These are phyloP conservation scores for Erannis defoliaria DNA, from an alignment of 2,888 invertebrate genomes.

Conservation along the genomic window DNA sequence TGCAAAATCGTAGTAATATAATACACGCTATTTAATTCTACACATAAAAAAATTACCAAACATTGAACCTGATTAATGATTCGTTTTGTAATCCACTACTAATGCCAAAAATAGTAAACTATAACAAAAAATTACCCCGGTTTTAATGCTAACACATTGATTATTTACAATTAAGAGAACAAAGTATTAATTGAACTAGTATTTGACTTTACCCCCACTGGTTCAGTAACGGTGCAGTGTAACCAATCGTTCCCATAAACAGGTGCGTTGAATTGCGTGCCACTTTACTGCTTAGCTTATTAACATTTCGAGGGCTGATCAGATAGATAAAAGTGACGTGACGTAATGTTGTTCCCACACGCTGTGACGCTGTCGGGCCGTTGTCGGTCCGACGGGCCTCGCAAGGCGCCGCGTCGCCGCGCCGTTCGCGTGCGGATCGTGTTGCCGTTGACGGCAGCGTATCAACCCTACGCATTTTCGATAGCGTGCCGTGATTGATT, in stretches of 20 bases:
- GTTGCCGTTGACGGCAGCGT: slow-evolving; percentile 49
- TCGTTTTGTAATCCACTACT: background rate
- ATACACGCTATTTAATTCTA: no score
- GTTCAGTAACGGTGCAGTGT: slow-evolving; percentile 12
- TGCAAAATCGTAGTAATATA: no score
- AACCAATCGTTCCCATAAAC: slow-evolving; percentile 33
- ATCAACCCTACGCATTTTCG: slow-evolving; percentile 48
- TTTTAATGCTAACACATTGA: no score
- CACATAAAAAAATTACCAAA: no score
- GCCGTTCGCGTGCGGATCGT: slow-evolving; percentile 57
- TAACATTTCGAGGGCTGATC: slow-evolving; percentile 72
- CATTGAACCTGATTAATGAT: no score
- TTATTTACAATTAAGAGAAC: no score
- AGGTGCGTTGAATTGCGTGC: slow-evolving; percentile 42
- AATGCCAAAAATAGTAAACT: no score
- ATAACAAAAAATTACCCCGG: no score
- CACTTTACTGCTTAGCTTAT: slow-evolving; percentile 53
- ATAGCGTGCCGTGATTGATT: slow-evolving; percentile 32
- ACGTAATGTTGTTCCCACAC: slow-evolving; percentile 60
- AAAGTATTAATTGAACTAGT: slow-evolving; percentile 18
- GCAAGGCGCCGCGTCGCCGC: no score
- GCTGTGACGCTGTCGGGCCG: slow-evolving; percentile 43
- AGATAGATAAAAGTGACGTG: slow-evolving; percentile 46
- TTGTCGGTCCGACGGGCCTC: no score
- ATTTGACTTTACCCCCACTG: slow-evolving; percentile 26